phyloP scores from a whole-genome alignment of 2,113 vertebrate genomes.

The Formicarius rufipectus region DNA sequence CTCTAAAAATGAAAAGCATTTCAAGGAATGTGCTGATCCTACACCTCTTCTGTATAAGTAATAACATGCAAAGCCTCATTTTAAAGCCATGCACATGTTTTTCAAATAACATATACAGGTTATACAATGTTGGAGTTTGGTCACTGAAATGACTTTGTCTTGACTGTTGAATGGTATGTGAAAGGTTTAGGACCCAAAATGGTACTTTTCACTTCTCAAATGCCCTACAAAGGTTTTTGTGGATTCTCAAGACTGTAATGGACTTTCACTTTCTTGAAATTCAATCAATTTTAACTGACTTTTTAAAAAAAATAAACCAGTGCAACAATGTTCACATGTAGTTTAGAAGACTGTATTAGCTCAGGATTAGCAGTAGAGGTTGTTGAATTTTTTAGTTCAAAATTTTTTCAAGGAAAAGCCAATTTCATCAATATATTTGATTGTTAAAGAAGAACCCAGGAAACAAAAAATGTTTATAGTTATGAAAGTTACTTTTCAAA shows the following conservation, averaged over 20 bases:
- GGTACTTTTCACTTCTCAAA: not conserved
- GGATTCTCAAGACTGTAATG: not conserved
- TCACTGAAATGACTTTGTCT: not conserved
- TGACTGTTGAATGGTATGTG: not conserved
- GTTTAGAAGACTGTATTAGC: not conserved
- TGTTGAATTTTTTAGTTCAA: not conserved
- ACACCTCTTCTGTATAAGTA: not conserved
- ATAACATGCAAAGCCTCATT: not conserved
- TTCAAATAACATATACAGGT: not conserved
- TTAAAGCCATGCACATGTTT: not conserved
- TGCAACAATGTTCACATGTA: not conserved
- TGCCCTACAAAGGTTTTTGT: not conserved
- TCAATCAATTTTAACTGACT: not conserved
- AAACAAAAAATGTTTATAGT: not conserved
- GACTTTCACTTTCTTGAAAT: not conserved
- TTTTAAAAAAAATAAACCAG: not conserved
- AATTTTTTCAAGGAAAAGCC: not conserved
- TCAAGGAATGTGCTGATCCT: not conserved
- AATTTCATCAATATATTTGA: not conserved
- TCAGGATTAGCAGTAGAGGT: not conserved
- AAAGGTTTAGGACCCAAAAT: not conserved
- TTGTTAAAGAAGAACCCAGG: not conserved
- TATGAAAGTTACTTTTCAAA: not conserved
- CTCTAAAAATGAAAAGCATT: not conserved
- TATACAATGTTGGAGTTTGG: not conserved